phyloP scores from a whole-genome alignment of 2,888 invertebrate genomes.

The Latrodectus hesperus region DNA sequence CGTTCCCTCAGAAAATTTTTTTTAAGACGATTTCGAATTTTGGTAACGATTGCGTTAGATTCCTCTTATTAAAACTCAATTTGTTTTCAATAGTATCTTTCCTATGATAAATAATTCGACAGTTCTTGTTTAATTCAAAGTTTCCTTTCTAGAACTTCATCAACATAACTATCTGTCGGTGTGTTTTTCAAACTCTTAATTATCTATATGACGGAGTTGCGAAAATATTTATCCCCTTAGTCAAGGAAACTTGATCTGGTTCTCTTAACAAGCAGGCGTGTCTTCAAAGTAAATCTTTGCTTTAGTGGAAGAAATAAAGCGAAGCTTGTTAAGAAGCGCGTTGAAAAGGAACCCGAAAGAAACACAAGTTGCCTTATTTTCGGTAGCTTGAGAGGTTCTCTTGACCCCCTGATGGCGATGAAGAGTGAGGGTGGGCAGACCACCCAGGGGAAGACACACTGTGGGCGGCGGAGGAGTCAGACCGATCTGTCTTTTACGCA shows the following conservation, averaged over 20 bases:
- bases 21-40: no score
- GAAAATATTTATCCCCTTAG: background rate
- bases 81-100: no score
- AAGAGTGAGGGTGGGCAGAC: constrained; percentile 24
- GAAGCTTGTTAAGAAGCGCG: background rate
- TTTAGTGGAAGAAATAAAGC: background rate
- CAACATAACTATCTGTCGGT: background rate
- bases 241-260: background rate
- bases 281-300: background rate
- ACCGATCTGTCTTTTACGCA: constrained; percentile 42
- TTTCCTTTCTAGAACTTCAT: no score
- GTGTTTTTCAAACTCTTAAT: background rate
- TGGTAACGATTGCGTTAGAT: no score
- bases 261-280: background rate
- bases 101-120: no score
- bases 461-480: constrained; percentile 9
- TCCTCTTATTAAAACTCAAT: no score
- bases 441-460: constrained; percentile 21
- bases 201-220: background rate
- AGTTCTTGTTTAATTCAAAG: no score
- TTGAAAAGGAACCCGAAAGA: background rate
- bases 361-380: constrained; percentile 5
- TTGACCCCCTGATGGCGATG: background rate
- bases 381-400: background rate
- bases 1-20: no score